Conservation (phyloP, 2,797 vertebrate species). For the Setipinna tenuifilis region DNA sequence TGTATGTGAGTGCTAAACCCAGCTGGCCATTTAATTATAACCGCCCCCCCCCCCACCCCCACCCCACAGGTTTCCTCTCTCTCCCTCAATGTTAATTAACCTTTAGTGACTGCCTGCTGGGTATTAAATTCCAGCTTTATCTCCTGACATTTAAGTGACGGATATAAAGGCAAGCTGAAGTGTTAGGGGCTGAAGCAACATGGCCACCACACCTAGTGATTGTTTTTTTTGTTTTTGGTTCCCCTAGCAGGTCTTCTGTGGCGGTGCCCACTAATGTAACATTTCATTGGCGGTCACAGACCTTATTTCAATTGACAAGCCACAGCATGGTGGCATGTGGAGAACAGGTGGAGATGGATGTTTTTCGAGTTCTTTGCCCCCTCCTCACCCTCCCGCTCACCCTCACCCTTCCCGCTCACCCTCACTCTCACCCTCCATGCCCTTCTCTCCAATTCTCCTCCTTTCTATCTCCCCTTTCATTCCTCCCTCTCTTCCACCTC, state of each 20-base stretch:
- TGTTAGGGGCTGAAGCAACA: constrained; percentile 43
- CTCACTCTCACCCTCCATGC: not conserved
- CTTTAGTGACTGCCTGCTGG: constrained; percentile 74
- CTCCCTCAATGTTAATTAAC: constrained; percentile 78
- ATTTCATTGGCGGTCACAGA: not conserved
- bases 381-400: not conserved
- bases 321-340: not conserved
- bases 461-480: not conserved
- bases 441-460: not conserved
- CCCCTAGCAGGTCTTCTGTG: not conserved
- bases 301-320: not conserved
- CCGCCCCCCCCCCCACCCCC: too few species aligned
- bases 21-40: constrained; percentile 55
- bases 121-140: constrained; percentile 65
- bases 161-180: constrained; percentile 67
- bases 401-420: not conserved
- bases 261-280: not conserved
- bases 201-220: constrained; percentile 38
- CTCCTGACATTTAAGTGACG: constrained; percentile 74
- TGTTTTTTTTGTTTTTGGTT: not conserved
- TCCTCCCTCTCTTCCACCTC: too few species aligned
- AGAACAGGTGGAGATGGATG: not conserved
- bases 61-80: constrained; percentile 42
- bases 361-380: not conserved
- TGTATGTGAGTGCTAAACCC: constrained; percentile 33